Evolutionary conservation across 1,140 invertebrate species (phyloP).

Genomic region (Bombus cullumanus): DNA sequence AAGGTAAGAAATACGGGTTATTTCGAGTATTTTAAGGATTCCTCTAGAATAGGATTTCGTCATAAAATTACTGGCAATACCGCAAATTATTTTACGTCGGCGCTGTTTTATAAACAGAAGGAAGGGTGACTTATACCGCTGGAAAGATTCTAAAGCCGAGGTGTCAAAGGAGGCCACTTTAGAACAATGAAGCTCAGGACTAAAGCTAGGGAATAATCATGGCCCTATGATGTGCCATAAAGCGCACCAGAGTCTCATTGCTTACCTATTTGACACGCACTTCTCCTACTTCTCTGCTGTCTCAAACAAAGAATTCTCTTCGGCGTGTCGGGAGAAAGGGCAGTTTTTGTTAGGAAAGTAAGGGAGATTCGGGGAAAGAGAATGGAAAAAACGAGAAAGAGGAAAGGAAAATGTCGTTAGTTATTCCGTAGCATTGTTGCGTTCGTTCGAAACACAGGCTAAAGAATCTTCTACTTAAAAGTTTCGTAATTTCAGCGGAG

Average conservation of each 20-base stretch:
- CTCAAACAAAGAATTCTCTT: constrained; percentile 15
- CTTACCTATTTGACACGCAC: constrained; percentile 32
- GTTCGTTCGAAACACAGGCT: background rate
- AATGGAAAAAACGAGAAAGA: too few relatives aligned
- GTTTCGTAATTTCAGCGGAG: constrained; percentile 21
- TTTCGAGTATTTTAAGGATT: too few relatives aligned
- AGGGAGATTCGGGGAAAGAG: background rate
- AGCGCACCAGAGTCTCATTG: background rate
- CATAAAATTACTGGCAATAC: background rate
- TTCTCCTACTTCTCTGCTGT: background rate
- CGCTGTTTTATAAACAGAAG: background rate
- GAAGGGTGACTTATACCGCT: background rate
- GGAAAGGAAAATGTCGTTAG: background rate
- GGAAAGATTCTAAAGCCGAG: background rate
- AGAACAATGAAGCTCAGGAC: constrained; percentile 9
- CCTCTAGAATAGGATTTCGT: too few relatives aligned
- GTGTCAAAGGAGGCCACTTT: constrained; percentile 33
- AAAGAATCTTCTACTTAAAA: constrained; percentile 8
- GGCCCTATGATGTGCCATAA: constrained; percentile 4
- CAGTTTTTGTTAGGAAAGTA: constrained; percentile 2
- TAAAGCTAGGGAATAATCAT: constrained; percentile 36
- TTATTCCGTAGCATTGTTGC: constrained; percentile 36
- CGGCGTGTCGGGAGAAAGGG: background rate
- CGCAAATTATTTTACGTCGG: background rate
- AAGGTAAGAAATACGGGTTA: too few relatives aligned